Conservation (phyloP, 2,888 invertebrate genomes). For the Lycia hirtaria region DNA sequence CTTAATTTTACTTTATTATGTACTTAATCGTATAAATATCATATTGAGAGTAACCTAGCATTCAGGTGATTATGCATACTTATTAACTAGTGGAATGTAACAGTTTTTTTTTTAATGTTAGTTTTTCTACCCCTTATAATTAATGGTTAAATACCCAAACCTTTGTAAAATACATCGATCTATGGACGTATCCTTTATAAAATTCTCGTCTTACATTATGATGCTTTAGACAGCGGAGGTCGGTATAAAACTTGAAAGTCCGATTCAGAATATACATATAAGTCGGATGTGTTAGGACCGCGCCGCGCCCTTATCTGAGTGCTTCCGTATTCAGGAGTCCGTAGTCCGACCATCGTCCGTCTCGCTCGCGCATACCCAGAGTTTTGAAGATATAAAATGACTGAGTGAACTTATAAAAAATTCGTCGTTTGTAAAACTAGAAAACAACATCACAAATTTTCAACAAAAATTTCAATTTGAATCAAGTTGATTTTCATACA, state of each 20-base stretch:
- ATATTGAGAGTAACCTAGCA: slow-evolving; percentile 48
- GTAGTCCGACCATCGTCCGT: too few species aligned
- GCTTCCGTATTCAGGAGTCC: too few species aligned
- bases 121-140: slow-evolving; percentile 72
- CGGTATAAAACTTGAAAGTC: too few species aligned
- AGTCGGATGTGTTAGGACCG: slow-evolving; percentile 3
- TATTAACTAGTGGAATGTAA: slow-evolving; percentile 77
- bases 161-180: slow-evolving; percentile 47
- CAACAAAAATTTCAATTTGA: too few species aligned
- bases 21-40: slow-evolving; percentile 38
- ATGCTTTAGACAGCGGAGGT: neutral
- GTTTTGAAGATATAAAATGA: too few species aligned
- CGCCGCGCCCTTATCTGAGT: too few species aligned
- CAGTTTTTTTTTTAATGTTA: slow-evolving; percentile 67
- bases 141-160: slow-evolving; percentile 82
- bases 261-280: slow-evolving; percentile 26
- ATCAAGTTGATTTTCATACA: too few species aligned
- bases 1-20: slow-evolving; percentile 43
- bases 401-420: too few species aligned
- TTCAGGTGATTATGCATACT: slow-evolving; percentile 67
- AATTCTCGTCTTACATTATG: slow-evolving; percentile 18
- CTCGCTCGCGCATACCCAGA: too few species aligned
- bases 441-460: too few species aligned
- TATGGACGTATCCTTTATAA: slow-evolving; percentile 30
- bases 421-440: too few species aligned